Conservation (phyloP, 2,113 vertebrate genomes). For the Brachypteracias leptosomus region DNA sequence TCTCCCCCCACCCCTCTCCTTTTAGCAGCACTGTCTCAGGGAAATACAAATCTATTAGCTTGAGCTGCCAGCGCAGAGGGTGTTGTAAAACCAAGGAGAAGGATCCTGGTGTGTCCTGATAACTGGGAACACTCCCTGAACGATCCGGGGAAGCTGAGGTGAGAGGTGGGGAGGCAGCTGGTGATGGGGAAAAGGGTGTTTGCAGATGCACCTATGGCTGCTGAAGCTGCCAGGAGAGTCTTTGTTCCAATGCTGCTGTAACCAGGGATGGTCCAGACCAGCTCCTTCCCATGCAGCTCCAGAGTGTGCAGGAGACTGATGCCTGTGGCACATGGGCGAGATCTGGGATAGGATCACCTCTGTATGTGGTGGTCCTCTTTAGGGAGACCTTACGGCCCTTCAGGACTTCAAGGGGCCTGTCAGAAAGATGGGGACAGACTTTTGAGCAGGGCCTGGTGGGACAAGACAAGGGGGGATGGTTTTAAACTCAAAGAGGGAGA, state of each 20-base stretch:
- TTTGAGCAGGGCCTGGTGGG: too few species aligned
- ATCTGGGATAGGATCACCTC: not conserved
- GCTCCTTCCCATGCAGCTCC: not conserved
- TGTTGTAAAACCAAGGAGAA: not conserved
- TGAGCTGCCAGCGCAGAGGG: not conserved
- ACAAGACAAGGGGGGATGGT: too few species aligned
- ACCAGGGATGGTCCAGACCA: not conserved
- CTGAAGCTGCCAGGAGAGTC: not conserved
- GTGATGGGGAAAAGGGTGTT: not conserved
- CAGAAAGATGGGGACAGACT: too few species aligned
- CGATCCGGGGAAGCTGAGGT: not conserved
- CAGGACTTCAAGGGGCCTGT: too few species aligned
- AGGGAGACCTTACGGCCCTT: too few species aligned
- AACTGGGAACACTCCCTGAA: not conserved
- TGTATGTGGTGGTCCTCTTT: too few species aligned
- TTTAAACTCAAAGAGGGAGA: too few species aligned
- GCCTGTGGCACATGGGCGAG: not conserved
- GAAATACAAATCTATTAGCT: slow-evolving; percentile 23
- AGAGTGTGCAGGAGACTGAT: accelerated
- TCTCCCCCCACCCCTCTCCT: not conserved
- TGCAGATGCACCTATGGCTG: not conserved
- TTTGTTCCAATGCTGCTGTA: not conserved
- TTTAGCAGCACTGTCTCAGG: not conserved
- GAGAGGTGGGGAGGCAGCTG: not conserved
- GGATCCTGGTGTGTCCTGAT: not conserved